Base-by-base conservation (phyloP, 2,113 vertebrate species). In the Cranoglanis bouderius region DNA sequence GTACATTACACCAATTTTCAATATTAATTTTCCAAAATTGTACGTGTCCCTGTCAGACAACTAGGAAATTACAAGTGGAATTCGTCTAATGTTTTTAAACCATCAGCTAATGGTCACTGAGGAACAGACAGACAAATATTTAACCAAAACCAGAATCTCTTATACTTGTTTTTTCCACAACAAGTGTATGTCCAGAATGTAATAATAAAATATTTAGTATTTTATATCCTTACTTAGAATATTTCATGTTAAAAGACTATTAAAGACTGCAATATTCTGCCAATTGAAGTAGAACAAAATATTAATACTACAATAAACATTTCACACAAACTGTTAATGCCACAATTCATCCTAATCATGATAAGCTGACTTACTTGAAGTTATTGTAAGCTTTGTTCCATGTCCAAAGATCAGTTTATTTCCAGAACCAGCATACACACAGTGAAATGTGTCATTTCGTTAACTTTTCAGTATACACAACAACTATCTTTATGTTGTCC, bases 351-450 rank as follows among this genome's bases (percentile, higher is more conserved):
- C 6, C 6, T 49, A 80, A 51, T 21, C 29, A 32, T 35, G 16
- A 81, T 53, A 35, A 82, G 32, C 9, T 82, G 53, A 90, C 91
- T 92, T 92, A 93, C 91, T 91, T 87, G 92, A 78, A 1, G 38
- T 81, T 86, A 93, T 6, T 13, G 74, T 57, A 46, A 92, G 70
- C 16, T 87, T 89, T 46, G 82, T 90, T 72, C 88, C 91, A 78
- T 19, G 18, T 40, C 88, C 91, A 80, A 91, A 91, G 49, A 90
- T 85, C 21, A 90, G 16, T 83, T 78, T 86, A 85, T 86, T 90
- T 78, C 72, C 55, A 85, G 40, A 46, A 18, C 55, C 80, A 72
- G 29, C 51, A 89, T 87, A 19, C 88, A 89, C 90, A 91, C 90
- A 91, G 19, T 53, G 29, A 13, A 75, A 35, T 35, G 29, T 49